phyloP scores from a whole-genome alignment of 2,888 invertebrate species.

The Nymphalis urticae region DNA sequence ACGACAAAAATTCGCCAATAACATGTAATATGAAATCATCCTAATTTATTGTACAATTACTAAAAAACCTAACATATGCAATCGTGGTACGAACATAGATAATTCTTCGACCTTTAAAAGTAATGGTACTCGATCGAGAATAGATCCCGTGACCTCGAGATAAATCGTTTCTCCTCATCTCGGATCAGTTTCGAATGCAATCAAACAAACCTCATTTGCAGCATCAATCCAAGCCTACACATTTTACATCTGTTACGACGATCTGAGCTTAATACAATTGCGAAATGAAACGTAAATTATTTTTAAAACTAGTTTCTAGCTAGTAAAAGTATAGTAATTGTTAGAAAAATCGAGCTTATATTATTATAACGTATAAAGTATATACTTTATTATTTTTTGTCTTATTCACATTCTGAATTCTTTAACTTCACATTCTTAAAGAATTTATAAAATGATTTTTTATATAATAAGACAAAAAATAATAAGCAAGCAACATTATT shows the following conservation, averaged over 20 bases:
- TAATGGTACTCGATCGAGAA: slow-evolving; percentile 34
- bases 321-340: background rate
- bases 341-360: background rate
- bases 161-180: slow-evolving; percentile 41
- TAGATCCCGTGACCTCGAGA: slow-evolving; percentile 43
- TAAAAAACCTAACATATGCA: background rate
- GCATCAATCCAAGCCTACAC: slow-evolving; percentile 54
- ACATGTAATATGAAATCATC: too few relatives aligned
- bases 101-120: slow-evolving; percentile 31
- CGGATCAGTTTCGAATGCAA: slow-evolving; percentile 47
- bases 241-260: slow-evolving; percentile 27
- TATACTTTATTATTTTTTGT: too few relatives aligned
- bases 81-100: background rate
- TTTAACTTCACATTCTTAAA: too few relatives aligned
- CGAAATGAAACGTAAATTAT: background rate
- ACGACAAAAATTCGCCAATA: too few relatives aligned
- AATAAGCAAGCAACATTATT: too few relatives aligned
- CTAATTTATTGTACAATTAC: too few relatives aligned
- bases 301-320: too few relatives aligned
- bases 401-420: too few relatives aligned
- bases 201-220: slow-evolving; percentile 45
- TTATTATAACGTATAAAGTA: too few relatives aligned
- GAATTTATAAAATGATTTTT: too few relatives aligned
- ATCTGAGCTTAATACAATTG: slow-evolving; percentile 32
- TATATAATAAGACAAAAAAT: too few relatives aligned